Conservation (phyloP, 2,113 vertebrate species). For the Cathartes aura region DNA sequence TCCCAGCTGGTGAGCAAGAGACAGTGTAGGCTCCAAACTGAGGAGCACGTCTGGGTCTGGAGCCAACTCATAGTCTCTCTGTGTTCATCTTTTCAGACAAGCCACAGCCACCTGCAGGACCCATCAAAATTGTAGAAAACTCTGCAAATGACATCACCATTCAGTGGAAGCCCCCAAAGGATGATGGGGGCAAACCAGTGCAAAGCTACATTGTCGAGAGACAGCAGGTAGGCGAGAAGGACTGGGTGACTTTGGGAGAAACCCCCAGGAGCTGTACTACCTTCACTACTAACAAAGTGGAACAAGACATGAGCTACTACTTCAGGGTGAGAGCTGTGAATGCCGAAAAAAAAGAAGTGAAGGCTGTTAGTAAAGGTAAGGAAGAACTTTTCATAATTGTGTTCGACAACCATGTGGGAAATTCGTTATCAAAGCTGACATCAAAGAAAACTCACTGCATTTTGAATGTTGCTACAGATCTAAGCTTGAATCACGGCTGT, state of each 20-base stretch:
- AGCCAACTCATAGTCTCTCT: background rate
- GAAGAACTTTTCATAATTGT: background rate
- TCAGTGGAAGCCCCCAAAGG: conserved; percentile 81
- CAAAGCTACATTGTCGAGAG: conserved; percentile 82
- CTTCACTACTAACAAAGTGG: conserved; percentile 80
- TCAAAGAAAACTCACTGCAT: background rate
- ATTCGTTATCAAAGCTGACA: background rate
- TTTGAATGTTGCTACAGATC: background rate
- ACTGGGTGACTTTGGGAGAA: conserved; percentile 84
- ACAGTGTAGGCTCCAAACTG: background rate
- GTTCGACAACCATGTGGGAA: background rate
- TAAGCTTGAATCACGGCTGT: background rate
- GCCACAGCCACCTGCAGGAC: conserved; percentile 83
- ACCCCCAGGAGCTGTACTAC: conserved; percentile 62
- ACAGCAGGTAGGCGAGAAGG: conserved; percentile 73
- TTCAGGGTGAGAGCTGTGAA: conserved; percentile 85
- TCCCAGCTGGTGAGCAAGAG: background rate
- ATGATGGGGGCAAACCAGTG: conserved; percentile 82
- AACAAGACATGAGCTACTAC: conserved; percentile 81
- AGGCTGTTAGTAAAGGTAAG: conserved; percentile 83
- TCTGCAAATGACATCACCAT: conserved; percentile 77
- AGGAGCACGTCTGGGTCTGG: background rate
- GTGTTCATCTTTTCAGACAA: conserved; percentile 71
- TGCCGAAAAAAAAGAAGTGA: conserved; percentile 80
- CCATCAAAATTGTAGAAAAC: conserved; percentile 78